Conservation (phyloP, 2,888 invertebrate genomes). For the Chouioia cunea region DNA sequence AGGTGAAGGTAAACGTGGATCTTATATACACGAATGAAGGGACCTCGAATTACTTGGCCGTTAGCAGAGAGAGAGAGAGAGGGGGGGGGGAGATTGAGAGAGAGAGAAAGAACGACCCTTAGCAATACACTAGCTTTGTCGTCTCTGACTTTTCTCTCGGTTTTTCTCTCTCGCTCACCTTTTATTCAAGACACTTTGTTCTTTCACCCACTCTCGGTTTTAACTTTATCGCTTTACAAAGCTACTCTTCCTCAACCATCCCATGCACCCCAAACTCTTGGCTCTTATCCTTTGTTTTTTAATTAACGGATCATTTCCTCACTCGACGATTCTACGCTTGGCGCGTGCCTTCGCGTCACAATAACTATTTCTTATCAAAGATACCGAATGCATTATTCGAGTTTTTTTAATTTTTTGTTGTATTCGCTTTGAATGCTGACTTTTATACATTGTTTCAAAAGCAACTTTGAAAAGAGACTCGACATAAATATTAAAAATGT, state of each 20-base stretch:
- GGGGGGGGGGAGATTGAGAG: no score
- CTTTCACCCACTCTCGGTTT: neutral
- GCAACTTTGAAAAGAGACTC: no score
- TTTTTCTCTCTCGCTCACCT: neutral
- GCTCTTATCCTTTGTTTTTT: constrained; percentile 12
- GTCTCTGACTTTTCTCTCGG: constrained; percentile 14
- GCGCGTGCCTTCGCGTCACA: neutral
- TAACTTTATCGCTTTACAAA: neutral
- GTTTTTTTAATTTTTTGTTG: no score
- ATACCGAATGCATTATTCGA: no score
- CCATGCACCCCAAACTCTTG: no score
- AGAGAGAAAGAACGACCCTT: constrained; percentile 50
- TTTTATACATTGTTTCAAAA: no score
- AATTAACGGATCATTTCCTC: constrained; percentile 19
- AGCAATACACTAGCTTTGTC: constrained; percentile 35
- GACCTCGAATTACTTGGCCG: constrained; percentile 55
- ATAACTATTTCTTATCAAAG: no score
- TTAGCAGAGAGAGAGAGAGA: no score
- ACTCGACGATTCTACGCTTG: neutral
- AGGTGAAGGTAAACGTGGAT: constrained; percentile 42
- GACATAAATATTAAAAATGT: no score
- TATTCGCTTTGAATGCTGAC: no score
- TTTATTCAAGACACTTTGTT: neutral
- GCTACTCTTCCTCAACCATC: neutral
- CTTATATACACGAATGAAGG: constrained; percentile 56